Conservation (phyloP, 2,888 invertebrate species). For the Cephalotes varians region DNA sequence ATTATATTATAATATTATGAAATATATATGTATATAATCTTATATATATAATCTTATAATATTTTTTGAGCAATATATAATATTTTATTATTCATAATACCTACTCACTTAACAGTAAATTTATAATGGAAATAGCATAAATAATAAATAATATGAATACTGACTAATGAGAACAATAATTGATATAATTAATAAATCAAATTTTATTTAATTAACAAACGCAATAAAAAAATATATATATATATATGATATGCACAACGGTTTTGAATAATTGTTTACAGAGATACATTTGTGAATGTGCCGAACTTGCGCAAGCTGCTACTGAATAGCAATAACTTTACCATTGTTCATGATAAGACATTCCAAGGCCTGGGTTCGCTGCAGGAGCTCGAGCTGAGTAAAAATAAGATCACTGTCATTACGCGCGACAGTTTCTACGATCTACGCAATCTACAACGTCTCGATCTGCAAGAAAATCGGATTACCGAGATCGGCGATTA, state of each 20-base stretch:
- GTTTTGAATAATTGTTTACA: slow-evolving; percentile 60
- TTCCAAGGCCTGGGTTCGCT: slow-evolving; percentile 91
- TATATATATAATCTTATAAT: too few species aligned
- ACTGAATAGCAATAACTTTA: slow-evolving; percentile 95
- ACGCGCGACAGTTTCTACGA: slow-evolving; percentile 93
- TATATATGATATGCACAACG: background rate
- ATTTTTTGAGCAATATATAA: background rate
- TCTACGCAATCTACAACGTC: slow-evolving; percentile 90
- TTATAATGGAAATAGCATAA: background rate
- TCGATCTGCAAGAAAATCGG: slow-evolving; percentile 92
- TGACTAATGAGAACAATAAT: background rate
- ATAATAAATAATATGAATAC: background rate
- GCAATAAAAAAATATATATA: background rate
- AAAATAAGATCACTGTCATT: slow-evolving; percentile 91
- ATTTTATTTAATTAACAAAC: background rate
- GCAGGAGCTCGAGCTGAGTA: slow-evolving; percentile 93
- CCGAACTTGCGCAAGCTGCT: slow-evolving; percentile 91
- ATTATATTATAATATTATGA: background rate
- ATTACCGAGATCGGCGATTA: slow-evolving; percentile 93
- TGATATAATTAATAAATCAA: background rate
- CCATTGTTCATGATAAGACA: slow-evolving; percentile 93
- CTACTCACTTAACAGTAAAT: background rate
- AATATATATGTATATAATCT: background rate
- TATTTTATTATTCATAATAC: background rate
- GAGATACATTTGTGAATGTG: slow-evolving; percentile 91